Conservation (phyloP, 1,140 invertebrate species). For the Acromyrmex charruanus region DNA sequence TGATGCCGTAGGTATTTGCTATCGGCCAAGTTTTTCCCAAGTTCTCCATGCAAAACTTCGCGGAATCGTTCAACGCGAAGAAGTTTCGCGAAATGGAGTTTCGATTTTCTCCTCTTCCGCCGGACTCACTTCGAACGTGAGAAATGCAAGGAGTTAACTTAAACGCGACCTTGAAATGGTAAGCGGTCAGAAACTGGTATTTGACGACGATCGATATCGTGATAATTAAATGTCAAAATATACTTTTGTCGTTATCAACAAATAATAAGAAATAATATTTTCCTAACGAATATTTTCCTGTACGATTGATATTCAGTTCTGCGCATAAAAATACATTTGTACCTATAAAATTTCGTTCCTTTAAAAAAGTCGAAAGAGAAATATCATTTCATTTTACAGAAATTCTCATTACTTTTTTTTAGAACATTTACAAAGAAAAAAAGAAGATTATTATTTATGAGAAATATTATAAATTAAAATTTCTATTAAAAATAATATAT, state of each 20-base stretch:
- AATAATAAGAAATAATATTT: too few relatives aligned
- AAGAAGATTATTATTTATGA: background rate
- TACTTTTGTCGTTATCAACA: background rate
- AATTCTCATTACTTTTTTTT: background rate
- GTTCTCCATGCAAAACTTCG: slow-evolving; percentile 34
- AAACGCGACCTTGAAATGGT: slow-evolving; percentile 47
- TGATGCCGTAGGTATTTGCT: background rate
- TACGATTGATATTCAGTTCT: background rate
- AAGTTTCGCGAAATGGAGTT: slow-evolving; percentile 28
- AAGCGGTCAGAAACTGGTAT: background rate
- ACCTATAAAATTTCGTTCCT: background rate
- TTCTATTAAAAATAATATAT: slow-evolving; percentile 1
- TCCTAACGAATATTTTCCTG: background rate
- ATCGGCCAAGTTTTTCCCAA: slow-evolving; percentile 16
- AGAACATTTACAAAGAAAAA: background rate
- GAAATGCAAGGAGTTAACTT: background rate
- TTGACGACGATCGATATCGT: slow-evolving; percentile 2
- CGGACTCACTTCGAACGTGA: background rate
- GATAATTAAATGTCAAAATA: background rate
- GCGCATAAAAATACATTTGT: background rate
- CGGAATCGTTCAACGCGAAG: slow-evolving; percentile 19
- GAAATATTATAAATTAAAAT: slow-evolving; percentile 17
- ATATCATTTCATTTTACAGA: background rate
- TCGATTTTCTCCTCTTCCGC: slow-evolving; percentile 8
- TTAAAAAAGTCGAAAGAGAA: background rate